Percentiles rank a stretch among this genome's conserved stretches.
phyloP scores from a whole-genome alignment of 2,113 vertebrate genomes.

The Chelonoidis abingdonii region DNA sequence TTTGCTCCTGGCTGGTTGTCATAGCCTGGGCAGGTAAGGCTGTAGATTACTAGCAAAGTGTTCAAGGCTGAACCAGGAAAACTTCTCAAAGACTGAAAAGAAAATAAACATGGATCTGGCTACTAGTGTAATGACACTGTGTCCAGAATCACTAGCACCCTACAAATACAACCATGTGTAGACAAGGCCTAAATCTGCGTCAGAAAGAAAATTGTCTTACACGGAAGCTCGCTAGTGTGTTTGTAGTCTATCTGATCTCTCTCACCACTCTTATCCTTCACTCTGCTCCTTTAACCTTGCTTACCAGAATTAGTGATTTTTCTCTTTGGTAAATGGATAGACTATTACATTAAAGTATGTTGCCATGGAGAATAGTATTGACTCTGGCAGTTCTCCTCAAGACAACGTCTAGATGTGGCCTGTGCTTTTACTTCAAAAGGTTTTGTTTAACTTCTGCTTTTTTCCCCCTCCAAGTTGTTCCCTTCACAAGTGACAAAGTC shows the following conservation, averaged over 20 bases:
- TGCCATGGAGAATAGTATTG: not conserved
- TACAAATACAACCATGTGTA: fast-evolving
- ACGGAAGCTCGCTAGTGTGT: not conserved
- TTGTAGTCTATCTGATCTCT: not conserved
- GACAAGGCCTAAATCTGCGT: not conserved
- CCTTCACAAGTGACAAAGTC: not conserved
- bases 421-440: not conserved
- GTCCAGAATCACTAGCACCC: not conserved
- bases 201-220: fast-evolving
- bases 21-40: not conserved
- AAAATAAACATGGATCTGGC: not conserved
- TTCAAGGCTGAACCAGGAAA: not conserved
- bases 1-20: not conserved
- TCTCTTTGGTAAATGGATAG: not conserved
- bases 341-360: not conserved
- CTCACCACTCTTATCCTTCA: not conserved
- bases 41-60: not conserved
- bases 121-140: not conserved
- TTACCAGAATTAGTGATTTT: not conserved
- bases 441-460: not conserved
- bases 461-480: no score
- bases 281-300: not conserved
- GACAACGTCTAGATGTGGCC: not conserved
- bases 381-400: not conserved
- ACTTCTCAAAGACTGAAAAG: not conserved